Evolutionary conservation across 2,888 invertebrate genomes (phyloP).

Genomic region (Diachrysia chrysitis): DNA sequence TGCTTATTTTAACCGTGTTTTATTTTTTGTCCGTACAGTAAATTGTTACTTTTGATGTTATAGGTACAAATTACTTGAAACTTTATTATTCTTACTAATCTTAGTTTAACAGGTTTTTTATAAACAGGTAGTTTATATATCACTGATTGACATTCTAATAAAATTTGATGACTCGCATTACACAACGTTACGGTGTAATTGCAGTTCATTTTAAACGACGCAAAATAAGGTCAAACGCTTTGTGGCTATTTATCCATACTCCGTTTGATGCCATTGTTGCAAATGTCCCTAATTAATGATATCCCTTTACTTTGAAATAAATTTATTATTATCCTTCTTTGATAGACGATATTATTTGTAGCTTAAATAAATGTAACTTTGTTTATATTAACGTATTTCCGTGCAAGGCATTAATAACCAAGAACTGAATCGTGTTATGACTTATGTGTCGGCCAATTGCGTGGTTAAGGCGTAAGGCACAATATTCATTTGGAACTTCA

Average conservation of each 20-base stretch:
- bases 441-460: too few relatives aligned
- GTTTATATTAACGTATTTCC: neutral
- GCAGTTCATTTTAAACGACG: slow-evolving; percentile 24
- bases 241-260: slow-evolving; percentile 44
- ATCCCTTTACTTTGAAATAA: slow-evolving; percentile 28
- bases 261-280: slow-evolving; percentile 31
- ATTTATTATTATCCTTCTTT: slow-evolving; percentile 5
- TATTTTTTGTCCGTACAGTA: too few relatives aligned
- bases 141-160: too few relatives aligned
- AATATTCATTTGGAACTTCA: too few relatives aligned
- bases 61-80: too few relatives aligned
- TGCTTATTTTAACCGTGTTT: too few relatives aligned
- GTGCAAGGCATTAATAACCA: neutral
- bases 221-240: slow-evolving; percentile 54
- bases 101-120: too few relatives aligned
- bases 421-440: neutral
- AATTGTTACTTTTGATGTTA: too few relatives aligned
- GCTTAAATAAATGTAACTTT: neutral
- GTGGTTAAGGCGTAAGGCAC: too few relatives aligned
- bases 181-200: slow-evolving; percentile 32
- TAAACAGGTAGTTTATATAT: too few relatives aligned
- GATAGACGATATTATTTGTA: neutral
- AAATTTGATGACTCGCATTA: slow-evolving; percentile 1
- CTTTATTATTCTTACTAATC: too few relatives aligned
- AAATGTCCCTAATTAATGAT: slow-evolving; percentile 41